These are phyloP conservation scores for Rugalucina vietnamica DNA, from an alignment of 2,888 invertebrate species.

Conservation along the genomic window DNA sequence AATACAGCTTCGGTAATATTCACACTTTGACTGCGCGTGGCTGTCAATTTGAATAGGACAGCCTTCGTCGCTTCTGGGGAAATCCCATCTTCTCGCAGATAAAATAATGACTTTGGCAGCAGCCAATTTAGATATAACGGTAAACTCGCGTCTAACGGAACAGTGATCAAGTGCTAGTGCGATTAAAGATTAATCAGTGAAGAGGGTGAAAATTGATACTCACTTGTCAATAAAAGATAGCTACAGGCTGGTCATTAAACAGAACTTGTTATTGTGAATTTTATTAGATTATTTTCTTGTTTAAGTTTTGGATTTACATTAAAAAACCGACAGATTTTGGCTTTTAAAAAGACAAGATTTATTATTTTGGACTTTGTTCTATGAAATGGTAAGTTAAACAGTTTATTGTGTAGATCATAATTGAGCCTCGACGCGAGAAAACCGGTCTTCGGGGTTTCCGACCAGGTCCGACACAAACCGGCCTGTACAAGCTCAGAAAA, in stretches of 20 bases:
- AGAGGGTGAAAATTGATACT: slow-evolving; percentile 1
- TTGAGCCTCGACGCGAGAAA: too few species aligned
- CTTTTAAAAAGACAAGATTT: too few species aligned
- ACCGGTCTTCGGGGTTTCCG: too few species aligned
- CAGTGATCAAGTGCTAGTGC: not conserved
- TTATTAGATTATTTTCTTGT: too few species aligned
- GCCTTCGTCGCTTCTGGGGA: not conserved
- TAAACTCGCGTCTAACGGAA: not conserved
- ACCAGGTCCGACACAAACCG: too few species aligned
- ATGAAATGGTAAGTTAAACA: too few species aligned
- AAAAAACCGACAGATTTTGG: too few species aligned
- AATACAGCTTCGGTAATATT: not conserved
- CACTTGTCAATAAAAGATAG: not conserved
- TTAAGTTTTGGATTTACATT: too few species aligned
- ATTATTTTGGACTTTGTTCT: too few species aligned
- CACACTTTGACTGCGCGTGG: not conserved
- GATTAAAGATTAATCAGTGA: not conserved
- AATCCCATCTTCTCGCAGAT: not conserved
- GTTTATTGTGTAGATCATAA: too few species aligned
- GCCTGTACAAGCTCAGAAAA: too few species aligned
- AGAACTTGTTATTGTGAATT: too few species aligned
- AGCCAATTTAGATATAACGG: not conserved
- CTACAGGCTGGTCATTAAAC: not conserved
- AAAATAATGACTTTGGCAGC: not conserved
- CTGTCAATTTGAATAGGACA: not conserved